phyloP scores from a whole-genome alignment of 2,797 vertebrate species.

The Echiichthys vipera region DNA sequence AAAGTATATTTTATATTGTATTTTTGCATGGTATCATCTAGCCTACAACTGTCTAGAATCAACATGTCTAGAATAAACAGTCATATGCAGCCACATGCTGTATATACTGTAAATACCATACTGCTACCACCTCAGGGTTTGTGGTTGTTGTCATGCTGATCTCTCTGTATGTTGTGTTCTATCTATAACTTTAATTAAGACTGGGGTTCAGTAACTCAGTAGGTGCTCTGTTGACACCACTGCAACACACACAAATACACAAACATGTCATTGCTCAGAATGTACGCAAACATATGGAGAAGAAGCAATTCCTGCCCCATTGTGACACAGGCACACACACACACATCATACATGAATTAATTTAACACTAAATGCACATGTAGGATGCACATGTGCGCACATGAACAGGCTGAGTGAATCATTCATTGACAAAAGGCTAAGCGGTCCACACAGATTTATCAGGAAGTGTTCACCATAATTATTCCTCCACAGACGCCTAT shows the following conservation, averaged over 20 bases:
- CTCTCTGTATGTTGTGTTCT: conserved; percentile 55
- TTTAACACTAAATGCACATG: neutral
- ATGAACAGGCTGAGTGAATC: conserved; percentile 13
- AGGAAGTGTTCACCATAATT: conserved; percentile 57
- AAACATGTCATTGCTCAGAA: neutral
- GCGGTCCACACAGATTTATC: conserved; percentile 46
- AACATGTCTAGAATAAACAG: neutral
- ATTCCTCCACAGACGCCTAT: conserved; percentile 51
- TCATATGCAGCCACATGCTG: neutral
- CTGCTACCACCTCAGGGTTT: conserved; percentile 36
- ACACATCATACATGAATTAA: neutral
- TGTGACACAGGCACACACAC: neutral
- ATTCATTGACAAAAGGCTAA: conserved; percentile 59
- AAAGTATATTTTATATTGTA: neutral
- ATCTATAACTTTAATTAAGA: conserved; percentile 71
- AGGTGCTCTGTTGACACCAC: conserved; percentile 55
- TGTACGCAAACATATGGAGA: too few relatives aligned
- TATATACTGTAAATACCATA: conserved; percentile 4
- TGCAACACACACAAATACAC: conserved; percentile 42
- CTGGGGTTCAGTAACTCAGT: conserved; percentile 46
- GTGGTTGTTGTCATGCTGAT: conserved; percentile 55
- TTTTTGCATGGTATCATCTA: neutral
- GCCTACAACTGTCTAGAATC: neutral
- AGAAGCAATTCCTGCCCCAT: too few relatives aligned
- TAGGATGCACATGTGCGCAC: neutral